These are phyloP conservation scores for Metridium senile DNA, from an alignment of 92 coral and sea anemone genomes.

Conservation along the genomic window DNA sequence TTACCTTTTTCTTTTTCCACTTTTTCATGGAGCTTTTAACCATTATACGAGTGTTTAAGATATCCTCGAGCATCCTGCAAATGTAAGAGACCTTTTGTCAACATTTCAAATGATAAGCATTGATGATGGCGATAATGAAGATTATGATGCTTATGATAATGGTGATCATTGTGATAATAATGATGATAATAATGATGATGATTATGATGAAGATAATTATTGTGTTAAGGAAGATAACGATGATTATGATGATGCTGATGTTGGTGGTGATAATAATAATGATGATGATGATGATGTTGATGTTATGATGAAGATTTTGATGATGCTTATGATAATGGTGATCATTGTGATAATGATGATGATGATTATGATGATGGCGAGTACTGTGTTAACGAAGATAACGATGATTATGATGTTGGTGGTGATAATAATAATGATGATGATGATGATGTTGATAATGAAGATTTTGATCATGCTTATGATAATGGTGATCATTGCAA, in stretches of 20 bases:
- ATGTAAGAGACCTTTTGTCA: too few species aligned
- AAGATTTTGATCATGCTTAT: background rate
- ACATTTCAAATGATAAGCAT: background rate
- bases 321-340: too few species aligned
- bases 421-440: background rate
- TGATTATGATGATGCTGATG: background rate
- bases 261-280: background rate
- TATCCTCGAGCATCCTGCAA: conserved; percentile 89
- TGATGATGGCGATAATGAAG: background rate
- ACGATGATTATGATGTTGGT: background rate
- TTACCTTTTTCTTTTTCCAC: conserved; percentile 83
- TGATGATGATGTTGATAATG: background rate
- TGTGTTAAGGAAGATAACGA: background rate
- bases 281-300: too few species aligned
- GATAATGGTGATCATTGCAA: too few species aligned
- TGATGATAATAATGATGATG: background rate
- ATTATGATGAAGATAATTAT: too few species aligned
- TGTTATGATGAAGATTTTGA: too few species aligned
- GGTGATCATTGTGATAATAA: too few species aligned
- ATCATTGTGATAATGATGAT: background rate
- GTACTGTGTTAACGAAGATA: background rate
- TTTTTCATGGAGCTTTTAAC: conserved; percentile 94
- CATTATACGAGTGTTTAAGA: conserved; percentile 93
- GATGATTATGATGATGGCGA: background rate
- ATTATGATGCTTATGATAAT: background rate